Conservation (phyloP, 1,140 invertebrate species). For the Cydia pomonella region DNA sequence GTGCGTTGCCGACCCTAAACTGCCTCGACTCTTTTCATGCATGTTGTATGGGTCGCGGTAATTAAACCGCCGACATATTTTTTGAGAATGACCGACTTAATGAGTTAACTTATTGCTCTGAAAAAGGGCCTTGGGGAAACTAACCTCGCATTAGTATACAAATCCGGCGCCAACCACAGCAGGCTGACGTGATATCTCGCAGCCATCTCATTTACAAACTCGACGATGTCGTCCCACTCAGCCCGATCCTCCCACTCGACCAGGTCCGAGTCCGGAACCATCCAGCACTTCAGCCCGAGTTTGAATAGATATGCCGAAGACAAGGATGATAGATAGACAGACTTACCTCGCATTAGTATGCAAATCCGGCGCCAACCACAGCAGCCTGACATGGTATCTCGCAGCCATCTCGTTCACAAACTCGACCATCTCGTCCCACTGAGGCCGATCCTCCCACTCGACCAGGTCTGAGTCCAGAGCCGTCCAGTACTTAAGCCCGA, state of each 20-base stretch:
- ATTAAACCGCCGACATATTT: no score
- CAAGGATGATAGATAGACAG: no score
- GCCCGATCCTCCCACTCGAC: conserved; percentile 79
- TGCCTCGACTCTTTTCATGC: no score
- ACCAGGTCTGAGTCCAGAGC: conserved; percentile 83
- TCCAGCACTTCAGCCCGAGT: conserved; percentile 82
- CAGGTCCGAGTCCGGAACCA: conserved; percentile 83
- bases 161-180: conserved; percentile 84
- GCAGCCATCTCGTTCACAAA: conserved; percentile 81
- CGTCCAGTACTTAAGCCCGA: conserved; percentile 84
- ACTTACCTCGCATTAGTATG: conserved; percentile 82
- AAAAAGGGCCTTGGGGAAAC: no score
- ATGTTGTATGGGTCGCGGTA: no score
- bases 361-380: conserved; percentile 84
- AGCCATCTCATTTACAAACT: conserved; percentile 81
- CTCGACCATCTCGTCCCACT: conserved; percentile 83
- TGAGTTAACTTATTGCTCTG: no score
- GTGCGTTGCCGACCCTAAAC: no score
- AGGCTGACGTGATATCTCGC: conserved; percentile 82
- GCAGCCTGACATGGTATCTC: conserved; percentile 81
- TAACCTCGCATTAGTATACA: conserved; percentile 82
- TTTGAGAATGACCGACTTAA: no score
- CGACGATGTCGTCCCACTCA: conserved; percentile 82
- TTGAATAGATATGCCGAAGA: not conserved
- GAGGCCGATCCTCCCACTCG: conserved; percentile 78